These are phyloP conservation scores for Caenorhabditis brenneri DNA, from an alignment of 1,140 invertebrate species.

Conservation along the genomic window DNA sequence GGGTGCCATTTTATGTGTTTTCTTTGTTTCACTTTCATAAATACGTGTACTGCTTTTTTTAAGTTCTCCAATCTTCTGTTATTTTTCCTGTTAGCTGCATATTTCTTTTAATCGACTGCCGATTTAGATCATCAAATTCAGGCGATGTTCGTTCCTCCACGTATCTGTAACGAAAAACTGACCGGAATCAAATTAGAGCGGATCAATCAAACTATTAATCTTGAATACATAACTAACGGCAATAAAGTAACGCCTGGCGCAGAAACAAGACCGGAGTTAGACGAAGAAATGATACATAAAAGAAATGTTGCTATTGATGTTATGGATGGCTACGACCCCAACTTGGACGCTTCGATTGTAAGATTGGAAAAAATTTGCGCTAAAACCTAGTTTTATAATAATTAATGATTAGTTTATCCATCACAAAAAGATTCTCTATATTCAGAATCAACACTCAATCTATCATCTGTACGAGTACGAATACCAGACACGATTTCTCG, in stretches of 20 bases:
- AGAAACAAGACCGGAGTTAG: neutral
- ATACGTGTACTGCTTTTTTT: neutral
- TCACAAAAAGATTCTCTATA: too few relatives aligned
- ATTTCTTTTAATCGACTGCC: neutral
- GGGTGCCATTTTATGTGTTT: neutral
- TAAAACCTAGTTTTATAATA: neutral
- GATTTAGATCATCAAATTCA: neutral
- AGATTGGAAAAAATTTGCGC: neutral
- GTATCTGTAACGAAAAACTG: neutral
- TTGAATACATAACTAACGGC: neutral
- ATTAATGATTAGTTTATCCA: too few relatives aligned
- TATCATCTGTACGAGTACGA: slow-evolving; percentile 5
- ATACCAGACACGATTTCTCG: neutral
- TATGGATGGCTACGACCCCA: neutral
- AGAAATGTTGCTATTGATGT: neutral
- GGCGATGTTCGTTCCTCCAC: neutral
- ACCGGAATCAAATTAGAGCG: neutral
- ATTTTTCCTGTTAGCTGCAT: neutral
- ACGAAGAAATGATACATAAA: neutral
- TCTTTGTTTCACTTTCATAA: neutral
- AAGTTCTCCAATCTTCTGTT: neutral
- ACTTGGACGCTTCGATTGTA: neutral
- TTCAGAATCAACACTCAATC: slow-evolving; percentile 23
- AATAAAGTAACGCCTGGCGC: neutral
- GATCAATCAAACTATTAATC: neutral